Evolutionary conservation across 2,888 invertebrate species (phyloP), one percentile per base, ranked within the genome.

Genomic region (Drosophila maculinotata): DNA sequence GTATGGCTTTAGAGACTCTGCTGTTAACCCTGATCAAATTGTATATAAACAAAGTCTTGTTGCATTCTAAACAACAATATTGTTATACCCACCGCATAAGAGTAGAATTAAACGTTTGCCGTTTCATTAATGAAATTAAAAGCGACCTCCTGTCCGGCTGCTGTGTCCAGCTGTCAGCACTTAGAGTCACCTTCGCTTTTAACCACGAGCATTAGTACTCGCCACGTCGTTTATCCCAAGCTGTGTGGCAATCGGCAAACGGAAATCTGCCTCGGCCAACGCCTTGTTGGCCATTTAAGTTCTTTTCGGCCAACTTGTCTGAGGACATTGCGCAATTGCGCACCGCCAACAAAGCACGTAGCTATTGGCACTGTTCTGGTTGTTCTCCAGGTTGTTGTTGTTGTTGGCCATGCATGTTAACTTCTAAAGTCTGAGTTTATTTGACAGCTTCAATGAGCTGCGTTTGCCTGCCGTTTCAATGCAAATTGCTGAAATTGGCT

Each of bases 371-470:
- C 44, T 44, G 68, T 36, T 52, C 51, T 45, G 12, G 47, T 48
- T 39, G 62, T 33, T 31, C 8, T 35, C 15, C n/a, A n/a, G 35
- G 9, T 33, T 28, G 1, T 51, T 52, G 35, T 33, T 63, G 44
- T 26, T 69, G 60, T 38, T 67, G 48, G 49, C 39, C 57, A 42
- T 52, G 30, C 54, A 56, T 49, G 42, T 47, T 65, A 52, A 48
- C 56, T 56, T 53, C 20, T 76, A 58, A 49, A 62, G 44, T 56
- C 72, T 67, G 54, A 66, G 51, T 68, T 49, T 66, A 60, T 69
- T 59, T 79, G 81, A 87, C 85, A 84, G 82, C 72, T 84, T 75
- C 85, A 78, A 62, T 75, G 87, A 78, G 69, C 65, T 59, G 26
- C 49, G 57, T 41, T 58, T 33, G 48, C 33, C 10, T n/a, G n/a